Evolutionary conservation across 2,113 vertebrate genomes (phyloP).

Genomic region (Phyllostomus hastatus): DNA sequence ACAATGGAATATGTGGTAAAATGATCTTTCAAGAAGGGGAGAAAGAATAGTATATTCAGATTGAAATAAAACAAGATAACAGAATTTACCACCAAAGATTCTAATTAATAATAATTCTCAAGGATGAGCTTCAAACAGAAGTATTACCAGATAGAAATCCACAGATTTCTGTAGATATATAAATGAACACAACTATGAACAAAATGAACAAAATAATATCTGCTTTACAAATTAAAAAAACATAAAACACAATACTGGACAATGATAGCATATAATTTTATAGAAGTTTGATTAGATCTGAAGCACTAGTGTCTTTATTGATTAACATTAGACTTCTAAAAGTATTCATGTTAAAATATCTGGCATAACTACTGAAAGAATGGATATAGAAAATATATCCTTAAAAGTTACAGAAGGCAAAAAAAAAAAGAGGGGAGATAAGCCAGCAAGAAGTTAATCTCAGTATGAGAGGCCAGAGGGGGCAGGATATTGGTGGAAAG

Average conservation of each 20-base stretch:
- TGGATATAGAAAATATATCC: not conserved
- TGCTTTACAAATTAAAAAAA: not conserved
- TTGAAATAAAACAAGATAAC: not conserved
- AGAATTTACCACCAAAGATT: not conserved
- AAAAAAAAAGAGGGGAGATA: not conserved
- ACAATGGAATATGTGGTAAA: not conserved
- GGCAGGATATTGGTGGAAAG: not conserved
- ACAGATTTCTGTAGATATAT: not conserved
- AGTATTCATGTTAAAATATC: not conserved
- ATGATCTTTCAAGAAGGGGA: not conserved
- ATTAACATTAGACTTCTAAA: not conserved
- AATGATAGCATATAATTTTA: not conserved
- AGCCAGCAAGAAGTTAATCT: not conserved
- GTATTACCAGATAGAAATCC: not conserved
- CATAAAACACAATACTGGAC: not conserved
- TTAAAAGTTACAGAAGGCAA: not conserved
- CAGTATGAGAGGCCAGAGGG: not conserved
- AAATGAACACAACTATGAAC: not conserved
- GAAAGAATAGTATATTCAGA: not conserved
- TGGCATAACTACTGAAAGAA: not conserved
- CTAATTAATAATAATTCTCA: not conserved
- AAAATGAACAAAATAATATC: not conserved
- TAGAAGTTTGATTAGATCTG: not conserved
- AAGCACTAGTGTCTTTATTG: not conserved
- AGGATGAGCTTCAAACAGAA: not conserved